Base-by-base conservation (phyloP, 2,797 vertebrate genomes). In the Eulemur coronatus region DNA sequence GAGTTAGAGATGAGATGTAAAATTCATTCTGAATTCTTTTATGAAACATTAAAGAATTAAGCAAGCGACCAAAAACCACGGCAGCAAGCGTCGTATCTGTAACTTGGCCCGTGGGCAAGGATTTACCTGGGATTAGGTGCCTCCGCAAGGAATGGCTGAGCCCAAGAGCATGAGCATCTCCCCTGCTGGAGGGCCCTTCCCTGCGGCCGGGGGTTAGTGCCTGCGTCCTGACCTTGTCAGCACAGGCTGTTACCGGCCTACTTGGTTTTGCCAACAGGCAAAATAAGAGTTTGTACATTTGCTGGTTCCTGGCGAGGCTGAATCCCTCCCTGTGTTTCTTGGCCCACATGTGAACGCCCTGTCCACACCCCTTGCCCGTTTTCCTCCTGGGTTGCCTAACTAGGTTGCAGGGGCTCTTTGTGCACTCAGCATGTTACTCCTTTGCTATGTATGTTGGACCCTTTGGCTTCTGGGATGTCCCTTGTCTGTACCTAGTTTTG, bases 121-220 rank as follows among this genome's bases (percentile, higher is more conserved):
- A 28, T 8, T 50, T 22, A 7, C 17, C 38, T 50, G 55, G 11
- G 22, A 24, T 55, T 6, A 72, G 76, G 61, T 11, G 24, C 59
- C 59, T 17, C 10, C 35, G 17, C 7, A 35, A 52, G 43, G 26
- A 10, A 18, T 0, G 17, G 41, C 55, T 24, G 22, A n/a, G 17
- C 30, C 30, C 43, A 14, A 28, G 22, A 35, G 28, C 28, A 0
- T 0, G 0, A n/a, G 7, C 50, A 8, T 11, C 15, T 55, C 26
- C 59, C 28, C 41, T 20, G 7, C 43, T 1, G 50, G 41, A 0
- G 50, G 41, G 15, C 14, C 20, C n/a, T 48, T 3, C 59, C 28
- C n/a, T 20, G 7, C 28, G 0, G 61, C 55, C 33, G 61, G 30
- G 15, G 22, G 26, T 35, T 9, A 12, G 52, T 41, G 50, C 50